phyloP scores from a whole-genome alignment of 37 sponge, comb jelly and placozoan species.

The Mnemiopsis leidyi region DNA sequence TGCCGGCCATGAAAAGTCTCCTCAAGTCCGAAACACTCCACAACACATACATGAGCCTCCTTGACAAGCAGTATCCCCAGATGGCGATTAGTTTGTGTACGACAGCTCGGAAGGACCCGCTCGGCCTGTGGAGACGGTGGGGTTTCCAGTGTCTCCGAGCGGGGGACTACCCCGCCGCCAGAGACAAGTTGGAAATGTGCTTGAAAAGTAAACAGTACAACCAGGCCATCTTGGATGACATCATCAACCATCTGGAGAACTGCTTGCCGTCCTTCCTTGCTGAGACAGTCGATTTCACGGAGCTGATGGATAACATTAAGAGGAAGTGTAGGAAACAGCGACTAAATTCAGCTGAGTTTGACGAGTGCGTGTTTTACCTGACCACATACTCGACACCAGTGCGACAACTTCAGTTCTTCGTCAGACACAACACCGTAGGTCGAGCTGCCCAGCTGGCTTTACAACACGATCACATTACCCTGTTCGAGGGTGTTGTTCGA shows the following conservation, averaged over 20 bases:
- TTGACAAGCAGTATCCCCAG: slow-evolving; percentile 35
- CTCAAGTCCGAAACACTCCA: neutral
- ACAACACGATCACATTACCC: slow-evolving; percentile 65
- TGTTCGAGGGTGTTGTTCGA: neutral
- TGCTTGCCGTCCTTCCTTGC: slow-evolving; percentile 54
- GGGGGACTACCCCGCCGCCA: slow-evolving; percentile 83
- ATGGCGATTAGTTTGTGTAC: slow-evolving; percentile 42
- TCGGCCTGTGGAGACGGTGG: slow-evolving; percentile 84
- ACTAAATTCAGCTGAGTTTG: slow-evolving; percentile 72
- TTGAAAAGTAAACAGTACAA: slow-evolving; percentile 68
- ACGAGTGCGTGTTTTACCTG: slow-evolving; percentile 88
- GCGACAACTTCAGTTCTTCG: slow-evolving; percentile 75
- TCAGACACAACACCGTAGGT: slow-evolving; percentile 72
- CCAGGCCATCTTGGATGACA: slow-evolving; percentile 1
- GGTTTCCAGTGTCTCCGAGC: slow-evolving; percentile 82
- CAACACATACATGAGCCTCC: slow-evolving; percentile 25
- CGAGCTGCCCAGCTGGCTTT: slow-evolving; percentile 77
- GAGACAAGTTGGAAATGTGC: slow-evolving; percentile 83
- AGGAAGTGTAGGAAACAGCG: slow-evolving; percentile 48
- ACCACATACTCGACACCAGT: slow-evolving; percentile 73
- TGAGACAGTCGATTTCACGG: neutral
- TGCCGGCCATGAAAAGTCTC: slow-evolving; percentile 18
- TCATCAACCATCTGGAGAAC: neutral
- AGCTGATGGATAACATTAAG: slow-evolving; percentile 6
- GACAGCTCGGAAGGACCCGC: slow-evolving; percentile 69